Evolutionary conservation across 2,113 vertebrate genomes (phyloP).

Genomic region (Tragelaphus buxtoni): DNA sequence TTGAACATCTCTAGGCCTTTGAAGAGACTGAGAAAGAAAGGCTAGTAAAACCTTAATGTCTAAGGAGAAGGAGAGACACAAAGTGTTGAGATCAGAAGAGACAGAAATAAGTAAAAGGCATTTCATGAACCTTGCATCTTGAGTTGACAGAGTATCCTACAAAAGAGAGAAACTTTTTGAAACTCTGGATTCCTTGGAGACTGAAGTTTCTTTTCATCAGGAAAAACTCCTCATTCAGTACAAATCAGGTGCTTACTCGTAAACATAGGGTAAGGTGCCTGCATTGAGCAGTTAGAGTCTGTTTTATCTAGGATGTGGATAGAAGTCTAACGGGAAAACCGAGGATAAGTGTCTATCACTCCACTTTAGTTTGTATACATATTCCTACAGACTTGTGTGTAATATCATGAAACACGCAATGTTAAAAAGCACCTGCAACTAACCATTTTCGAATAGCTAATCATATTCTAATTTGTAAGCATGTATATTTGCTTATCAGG

Average conservation of each 20-base stretch:
- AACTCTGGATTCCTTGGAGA: slow-evolving; percentile 17
- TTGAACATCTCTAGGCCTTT: neutral
- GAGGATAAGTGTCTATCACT: neutral
- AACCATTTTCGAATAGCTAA: neutral
- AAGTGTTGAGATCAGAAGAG: neutral
- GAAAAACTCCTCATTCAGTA: neutral
- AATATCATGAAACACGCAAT: neutral
- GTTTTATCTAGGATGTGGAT: neutral
- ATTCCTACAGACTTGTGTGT: neutral
- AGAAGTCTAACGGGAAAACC: neutral
- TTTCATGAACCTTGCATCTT: neutral
- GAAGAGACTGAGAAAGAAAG: slow-evolving; percentile 16
- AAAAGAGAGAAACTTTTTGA: slow-evolving; percentile 19
- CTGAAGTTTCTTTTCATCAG: neutral
- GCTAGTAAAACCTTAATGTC: neutral
- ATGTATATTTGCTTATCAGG: neutral
- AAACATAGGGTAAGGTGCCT: neutral
- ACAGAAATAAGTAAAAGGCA: neutral
- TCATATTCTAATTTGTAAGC: neutral
- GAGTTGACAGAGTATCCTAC: neutral
- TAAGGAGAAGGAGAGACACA: neutral
- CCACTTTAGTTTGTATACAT: neutral
- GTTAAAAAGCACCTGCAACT: neutral
- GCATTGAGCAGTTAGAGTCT: neutral
- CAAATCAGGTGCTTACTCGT: neutral